phyloP scores from a whole-genome alignment of 2,888 invertebrate genomes.

The Tetragonula carbonaria region DNA sequence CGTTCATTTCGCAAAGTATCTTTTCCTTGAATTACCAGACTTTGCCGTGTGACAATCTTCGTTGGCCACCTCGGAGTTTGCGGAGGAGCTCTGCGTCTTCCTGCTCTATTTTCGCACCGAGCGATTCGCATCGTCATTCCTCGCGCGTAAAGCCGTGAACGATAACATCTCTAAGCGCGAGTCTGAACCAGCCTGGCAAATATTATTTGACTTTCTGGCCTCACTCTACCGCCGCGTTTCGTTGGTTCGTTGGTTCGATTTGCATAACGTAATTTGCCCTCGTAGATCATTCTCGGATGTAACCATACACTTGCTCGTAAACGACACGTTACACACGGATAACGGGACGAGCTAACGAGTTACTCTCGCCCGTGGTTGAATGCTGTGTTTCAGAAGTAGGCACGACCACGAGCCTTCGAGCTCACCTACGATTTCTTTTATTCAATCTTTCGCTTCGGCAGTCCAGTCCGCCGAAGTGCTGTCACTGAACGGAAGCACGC shows the following conservation, averaged over 20 bases:
- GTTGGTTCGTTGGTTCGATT: conserved; percentile 36
- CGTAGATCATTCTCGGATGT: too few species aligned
- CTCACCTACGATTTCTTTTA: too few species aligned
- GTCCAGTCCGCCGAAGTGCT: too few species aligned
- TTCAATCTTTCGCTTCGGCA: too few species aligned
- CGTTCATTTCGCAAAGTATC: conserved; percentile 18
- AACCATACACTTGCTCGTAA: conserved; percentile 44
- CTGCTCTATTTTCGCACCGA: conserved; percentile 46
- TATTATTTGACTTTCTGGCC: conserved; percentile 37
- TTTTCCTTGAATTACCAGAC: not conserved
- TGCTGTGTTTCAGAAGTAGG: conserved; percentile 6
- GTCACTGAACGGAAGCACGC: too few species aligned
- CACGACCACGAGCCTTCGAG: not conserved
- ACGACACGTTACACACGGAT: conserved; percentile 42
- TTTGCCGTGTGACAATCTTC: not conserved
- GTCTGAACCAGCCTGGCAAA: conserved; percentile 42
- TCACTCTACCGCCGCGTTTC: not conserved
- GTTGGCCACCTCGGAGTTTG: too few species aligned
- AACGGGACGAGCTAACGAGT: conserved; percentile 42
- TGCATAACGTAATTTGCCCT: conserved; percentile 47
- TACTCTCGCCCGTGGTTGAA: conserved; percentile 30
- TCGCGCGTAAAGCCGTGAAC: not conserved
- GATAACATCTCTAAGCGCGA: conserved; percentile 50
- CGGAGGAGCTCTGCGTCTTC: not conserved
- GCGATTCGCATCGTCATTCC: conserved; percentile 26